Base-by-base conservation (phyloP, 2,888 invertebrate genomes). In the Orthonevra nobilis region DNA sequence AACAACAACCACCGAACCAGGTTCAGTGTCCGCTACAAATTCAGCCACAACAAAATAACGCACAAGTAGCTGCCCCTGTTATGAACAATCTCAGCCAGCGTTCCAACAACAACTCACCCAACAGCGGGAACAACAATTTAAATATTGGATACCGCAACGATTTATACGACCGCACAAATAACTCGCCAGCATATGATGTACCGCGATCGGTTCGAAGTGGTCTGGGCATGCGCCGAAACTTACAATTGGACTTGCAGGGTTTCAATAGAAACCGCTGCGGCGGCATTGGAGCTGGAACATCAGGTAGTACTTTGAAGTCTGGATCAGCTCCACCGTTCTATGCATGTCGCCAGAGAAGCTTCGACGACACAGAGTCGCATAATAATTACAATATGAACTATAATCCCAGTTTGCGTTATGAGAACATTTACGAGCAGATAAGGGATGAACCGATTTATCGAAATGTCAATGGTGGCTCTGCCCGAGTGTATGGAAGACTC, bases 401-500 rank as follows among this genome's bases (percentile, higher is more conserved):
- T 72, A 85, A 84, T 4, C 82, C 85, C 1, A 84, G 84, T 0
- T 81, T 87, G 84, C 86, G 89, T 74, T 86, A 89, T 83, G 91
- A 90, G 83, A 90, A 91, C 77, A 91, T 91, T 60, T 91, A 91
- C 83, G 91, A 91, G 82, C 90, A 90, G 63, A 90, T 91, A 70
- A 90, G 90, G 10, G 91, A 91, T 81, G 87, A 90, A 38, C 89
- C 90, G 1, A 85, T 89, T 1, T 88, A 88, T 81, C 84, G 84
- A 66, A 86, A 85, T 81, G 84, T 69, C 28, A 84, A 79, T 50
- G 82, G 84, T 7, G 83, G 83, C 6, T 82, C 83, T 1, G 74
- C 85, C 73, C 85, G 88, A 26, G 85, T 91, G 23, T 90, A 90
- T 83, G 89, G 90, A n/a, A 86, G 92, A 61, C 88, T 92, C 23